Conservation (phyloP, 1,140 invertebrate genomes). For the Aradophagus sp. region DNA sequence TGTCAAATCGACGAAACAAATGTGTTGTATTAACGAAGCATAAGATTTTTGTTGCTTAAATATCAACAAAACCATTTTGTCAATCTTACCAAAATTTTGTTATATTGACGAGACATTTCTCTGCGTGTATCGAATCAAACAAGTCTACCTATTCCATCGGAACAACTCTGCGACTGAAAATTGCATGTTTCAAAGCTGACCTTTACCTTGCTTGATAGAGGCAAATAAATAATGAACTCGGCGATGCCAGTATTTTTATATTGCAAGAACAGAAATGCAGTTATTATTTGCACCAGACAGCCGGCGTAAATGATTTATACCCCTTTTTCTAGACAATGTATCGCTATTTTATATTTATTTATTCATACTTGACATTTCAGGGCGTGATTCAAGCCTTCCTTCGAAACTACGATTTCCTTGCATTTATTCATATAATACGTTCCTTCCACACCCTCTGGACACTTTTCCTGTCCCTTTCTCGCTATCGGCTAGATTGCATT, state of each 20-base stretch:
- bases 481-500: conserved; percentile 36
- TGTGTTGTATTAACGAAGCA: too few species aligned
- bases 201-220: too few species aligned
- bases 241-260: conserved; percentile 10
- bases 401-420: conserved; percentile 50
- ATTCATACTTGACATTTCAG: conserved; percentile 60
- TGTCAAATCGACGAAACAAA: too few species aligned
- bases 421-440: conserved; percentile 59
- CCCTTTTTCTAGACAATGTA: conserved; percentile 36
- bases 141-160: too few species aligned
- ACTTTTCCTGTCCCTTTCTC: conserved; percentile 41
- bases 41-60: too few species aligned
- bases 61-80: too few species aligned
- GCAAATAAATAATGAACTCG: conserved; percentile 43
- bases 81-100: too few species aligned
- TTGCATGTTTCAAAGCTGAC: too few species aligned
- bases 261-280: conserved; percentile 8
- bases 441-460: conserved; percentile 34
- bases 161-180: too few species aligned
- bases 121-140: too few species aligned
- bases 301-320: conserved; percentile 52
- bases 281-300: conserved; percentile 33
- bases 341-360: conserved; percentile 58
- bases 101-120: too few species aligned
- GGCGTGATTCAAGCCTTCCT: conserved; percentile 39